phyloP scores from a whole-genome alignment of 2,797 vertebrate species.

The Poeciliopsis presidionis region DNA sequence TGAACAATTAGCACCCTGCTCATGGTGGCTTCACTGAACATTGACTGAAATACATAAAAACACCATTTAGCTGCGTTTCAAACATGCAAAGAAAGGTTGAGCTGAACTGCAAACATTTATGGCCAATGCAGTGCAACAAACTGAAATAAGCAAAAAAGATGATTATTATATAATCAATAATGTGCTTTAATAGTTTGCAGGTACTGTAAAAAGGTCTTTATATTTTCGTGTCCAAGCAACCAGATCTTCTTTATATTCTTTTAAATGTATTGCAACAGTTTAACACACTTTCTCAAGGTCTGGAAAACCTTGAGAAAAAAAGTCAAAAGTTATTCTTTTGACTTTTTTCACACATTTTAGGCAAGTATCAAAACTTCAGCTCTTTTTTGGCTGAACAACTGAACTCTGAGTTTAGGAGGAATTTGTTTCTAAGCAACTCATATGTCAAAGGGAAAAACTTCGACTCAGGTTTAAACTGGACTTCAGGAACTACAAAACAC shows the following conservation, averaged over 20 bases:
- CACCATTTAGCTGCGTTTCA: neutral
- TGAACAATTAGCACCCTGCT: constrained; percentile 27
- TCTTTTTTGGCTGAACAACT: neutral
- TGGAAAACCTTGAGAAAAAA: too few species aligned
- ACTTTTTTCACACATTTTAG: neutral
- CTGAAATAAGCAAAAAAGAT: neutral
- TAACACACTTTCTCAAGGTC: neutral
- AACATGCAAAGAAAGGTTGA: neutral
- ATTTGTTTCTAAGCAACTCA: too few species aligned
- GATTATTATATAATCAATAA: neutral
- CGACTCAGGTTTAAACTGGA: neutral
- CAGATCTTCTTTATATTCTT: neutral
- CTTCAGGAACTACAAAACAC: too few species aligned
- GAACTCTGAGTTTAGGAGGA: too few species aligned
- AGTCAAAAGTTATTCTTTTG: neutral
- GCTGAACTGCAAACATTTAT: neutral
- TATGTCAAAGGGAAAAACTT: neutral
- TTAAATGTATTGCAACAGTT: neutral
- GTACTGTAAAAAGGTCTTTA: neutral
- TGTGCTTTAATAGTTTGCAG: neutral
- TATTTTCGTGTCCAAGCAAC: neutral
- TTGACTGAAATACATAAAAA: constrained; percentile 15
- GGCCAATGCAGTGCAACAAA: neutral
- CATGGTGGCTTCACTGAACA: constrained; percentile 11
- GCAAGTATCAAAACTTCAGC: neutral